Conservation (phyloP, 2,888 invertebrate species). For the Yponomeuta plumbellus region DNA sequence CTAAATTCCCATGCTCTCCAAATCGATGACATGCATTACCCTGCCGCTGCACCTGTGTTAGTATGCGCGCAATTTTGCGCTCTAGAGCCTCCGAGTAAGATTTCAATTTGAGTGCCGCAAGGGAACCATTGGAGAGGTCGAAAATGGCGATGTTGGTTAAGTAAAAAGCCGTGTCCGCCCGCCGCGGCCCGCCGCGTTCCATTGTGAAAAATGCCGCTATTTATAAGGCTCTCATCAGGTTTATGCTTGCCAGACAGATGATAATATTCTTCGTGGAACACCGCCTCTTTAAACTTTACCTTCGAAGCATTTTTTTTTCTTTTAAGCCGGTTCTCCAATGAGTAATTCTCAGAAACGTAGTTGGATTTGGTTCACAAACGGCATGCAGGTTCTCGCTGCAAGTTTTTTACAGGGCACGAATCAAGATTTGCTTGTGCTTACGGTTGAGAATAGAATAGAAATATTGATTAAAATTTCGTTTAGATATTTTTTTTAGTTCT, state of each 20-base stretch:
- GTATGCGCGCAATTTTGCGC: not conserved
- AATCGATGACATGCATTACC: constrained; percentile 3
- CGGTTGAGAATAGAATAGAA: too few species aligned
- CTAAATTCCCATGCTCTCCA: not conserved
- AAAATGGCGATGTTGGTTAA: not conserved
- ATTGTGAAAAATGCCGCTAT: constrained; percentile 1
- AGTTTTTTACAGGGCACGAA: too few species aligned
- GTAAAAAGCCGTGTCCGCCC: not conserved
- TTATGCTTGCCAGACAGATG: not conserved
- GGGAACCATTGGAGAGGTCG: not conserved
- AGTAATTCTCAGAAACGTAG: too few species aligned
- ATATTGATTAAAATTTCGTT: too few species aligned
- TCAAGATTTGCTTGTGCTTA: too few species aligned
- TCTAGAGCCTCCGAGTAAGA: not conserved
- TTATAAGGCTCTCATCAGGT: not conserved
- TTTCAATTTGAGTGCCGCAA: not conserved
- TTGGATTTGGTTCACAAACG: too few species aligned
- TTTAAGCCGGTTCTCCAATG: not conserved
- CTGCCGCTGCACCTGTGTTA: not conserved
- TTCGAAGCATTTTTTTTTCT: not conserved
- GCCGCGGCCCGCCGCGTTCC: not conserved
- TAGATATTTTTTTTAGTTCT: too few species aligned
- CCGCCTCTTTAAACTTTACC: not conserved
- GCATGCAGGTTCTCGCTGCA: too few species aligned
- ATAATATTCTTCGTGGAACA: not conserved